Evolutionary conservation across 2,888 invertebrate species (phyloP), one percentile per base, ranked within the genome.

Genomic region (Odontothrips loti): DNA sequence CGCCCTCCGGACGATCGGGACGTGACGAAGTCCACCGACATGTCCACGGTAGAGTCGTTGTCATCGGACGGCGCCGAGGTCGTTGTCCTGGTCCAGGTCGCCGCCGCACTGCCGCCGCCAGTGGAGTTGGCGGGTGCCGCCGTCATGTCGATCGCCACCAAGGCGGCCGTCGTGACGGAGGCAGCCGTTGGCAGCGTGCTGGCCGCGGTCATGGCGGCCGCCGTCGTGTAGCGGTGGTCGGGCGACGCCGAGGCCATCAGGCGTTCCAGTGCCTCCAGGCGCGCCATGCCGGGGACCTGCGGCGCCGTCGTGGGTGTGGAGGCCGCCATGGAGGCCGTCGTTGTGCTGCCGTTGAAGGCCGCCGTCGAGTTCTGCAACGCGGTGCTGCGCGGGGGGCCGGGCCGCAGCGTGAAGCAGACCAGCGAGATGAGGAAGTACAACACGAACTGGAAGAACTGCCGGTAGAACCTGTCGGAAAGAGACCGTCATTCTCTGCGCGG

Each of bases 371-470:
- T 81, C 17, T 63, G 79, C 27, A 80, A 9, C 20, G 78, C 80
- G 20, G 48, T 23, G 79, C 79, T 85, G 17, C 85, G 88, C 3
- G 89, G 89, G 0, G 95, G 96, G 0, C 96, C 96, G 0, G 98
- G 98, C 4, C 99, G 91, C 79, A 96, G 88, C 1, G 95, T 95
- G 85, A 98, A 98, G 84, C 97, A 95, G 11, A 95, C 90, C 83
- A 97, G 88, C 6, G 98, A 96, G 79, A 97, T 90, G 47, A 96
- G 86, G 87, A 98, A 99, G 88, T 99, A 98, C 82, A 94, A 91
- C 17, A 94, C 91, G 87, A 99, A 99, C 81, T 96, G 90, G 83
- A 95, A 93, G 87, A 99, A 97, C 86, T 98, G 95, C 9, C 95
- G 91, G 87, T 97, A 97, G 88, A 98, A 98, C 82, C 97, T 95